Percentiles rank a stretch among this genome's conserved stretches.
phyloP scores from a whole-genome alignment of 2,113 vertebrate species.

The Perca flavescens region DNA sequence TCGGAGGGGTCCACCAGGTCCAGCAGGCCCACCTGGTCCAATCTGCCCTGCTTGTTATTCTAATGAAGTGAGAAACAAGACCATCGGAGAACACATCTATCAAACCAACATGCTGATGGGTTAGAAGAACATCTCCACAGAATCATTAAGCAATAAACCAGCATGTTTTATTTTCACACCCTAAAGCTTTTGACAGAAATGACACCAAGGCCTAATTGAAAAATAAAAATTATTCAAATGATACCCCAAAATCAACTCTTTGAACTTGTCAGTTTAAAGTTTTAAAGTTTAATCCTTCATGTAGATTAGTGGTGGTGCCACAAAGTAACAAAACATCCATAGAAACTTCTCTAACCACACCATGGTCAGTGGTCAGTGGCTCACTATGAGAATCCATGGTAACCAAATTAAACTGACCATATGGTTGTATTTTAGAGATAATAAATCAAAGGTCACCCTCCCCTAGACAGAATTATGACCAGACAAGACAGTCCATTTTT shows the following conservation, averaged over 20 bases:
- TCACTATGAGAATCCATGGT: no score
- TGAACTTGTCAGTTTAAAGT: not conserved
- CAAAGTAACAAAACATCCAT: not conserved
- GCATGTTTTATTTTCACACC: not conserved
- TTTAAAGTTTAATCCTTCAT: not conserved
- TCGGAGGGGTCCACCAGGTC: constrained; percentile 79
- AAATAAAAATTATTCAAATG: not conserved
- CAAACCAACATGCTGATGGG: constrained; percentile 35
- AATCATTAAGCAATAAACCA: not conserved
- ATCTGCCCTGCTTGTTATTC: constrained; percentile 31
- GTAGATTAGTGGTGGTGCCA: not conserved
- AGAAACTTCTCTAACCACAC: not conserved
- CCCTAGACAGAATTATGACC: not conserved
- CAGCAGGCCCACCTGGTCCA: constrained; percentile 74
- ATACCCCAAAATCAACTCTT: not conserved
- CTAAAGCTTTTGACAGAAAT: not conserved
- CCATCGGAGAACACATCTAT: constrained; percentile 30
- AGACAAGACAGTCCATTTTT: not conserved
- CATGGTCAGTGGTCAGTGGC: no score
- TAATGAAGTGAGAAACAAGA: constrained; percentile 65
- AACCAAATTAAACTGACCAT: no score
- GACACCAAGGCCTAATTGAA: not conserved
- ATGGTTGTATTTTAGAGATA: not conserved
- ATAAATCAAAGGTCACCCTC: not conserved
- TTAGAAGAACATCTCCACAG: constrained; percentile 29